Evolutionary conservation across 2,797 vertebrate genomes (phyloP).

Genomic region (Gymnoscopelus braueri): DNA sequence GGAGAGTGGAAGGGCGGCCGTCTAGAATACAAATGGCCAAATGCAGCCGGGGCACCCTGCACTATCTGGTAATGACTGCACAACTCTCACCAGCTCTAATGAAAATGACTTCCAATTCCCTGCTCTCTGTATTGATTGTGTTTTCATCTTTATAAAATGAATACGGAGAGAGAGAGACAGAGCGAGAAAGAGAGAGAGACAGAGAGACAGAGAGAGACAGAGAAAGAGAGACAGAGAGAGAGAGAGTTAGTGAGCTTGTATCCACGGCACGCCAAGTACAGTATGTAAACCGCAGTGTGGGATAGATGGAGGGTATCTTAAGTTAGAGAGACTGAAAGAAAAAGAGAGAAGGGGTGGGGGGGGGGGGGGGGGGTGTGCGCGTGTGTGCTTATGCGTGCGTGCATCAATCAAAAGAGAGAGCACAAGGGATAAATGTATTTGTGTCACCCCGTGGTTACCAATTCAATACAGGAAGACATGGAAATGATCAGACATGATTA

Average conservation of each 20-base stretch:
- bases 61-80: conserved; percentile 81
- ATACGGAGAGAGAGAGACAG: conserved; percentile 45
- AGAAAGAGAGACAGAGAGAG: too few relatives aligned
- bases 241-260: conserved; percentile 53
- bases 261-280: conserved; percentile 39
- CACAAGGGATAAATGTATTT: too few relatives aligned
- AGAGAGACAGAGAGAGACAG: background rate
- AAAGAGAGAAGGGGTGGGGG: conserved; percentile 17
- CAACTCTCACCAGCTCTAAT: conserved; percentile 79
- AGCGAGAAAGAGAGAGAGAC: background rate
- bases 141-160: conserved; percentile 85
- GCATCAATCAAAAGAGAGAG: too few relatives aligned
- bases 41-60: conserved; percentile 62
- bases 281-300: conserved; percentile 53
- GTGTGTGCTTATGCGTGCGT: conserved; percentile 10
- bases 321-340: background rate
- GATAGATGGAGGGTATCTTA: conserved; percentile 10
- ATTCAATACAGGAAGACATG: too few relatives aligned
- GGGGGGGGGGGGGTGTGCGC: conserved; percentile 27
- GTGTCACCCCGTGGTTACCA: too few relatives aligned
- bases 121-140: conserved; percentile 82
- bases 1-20: conserved; percentile 73
- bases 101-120: conserved; percentile 86
- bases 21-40: conserved; percentile 81
- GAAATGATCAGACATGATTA: too few relatives aligned